These are phyloP conservation scores for Cassiopea xamachana DNA, from an alignment of 30 jellyfish, hydroid and myxozoan species.

Conservation along the genomic window DNA sequence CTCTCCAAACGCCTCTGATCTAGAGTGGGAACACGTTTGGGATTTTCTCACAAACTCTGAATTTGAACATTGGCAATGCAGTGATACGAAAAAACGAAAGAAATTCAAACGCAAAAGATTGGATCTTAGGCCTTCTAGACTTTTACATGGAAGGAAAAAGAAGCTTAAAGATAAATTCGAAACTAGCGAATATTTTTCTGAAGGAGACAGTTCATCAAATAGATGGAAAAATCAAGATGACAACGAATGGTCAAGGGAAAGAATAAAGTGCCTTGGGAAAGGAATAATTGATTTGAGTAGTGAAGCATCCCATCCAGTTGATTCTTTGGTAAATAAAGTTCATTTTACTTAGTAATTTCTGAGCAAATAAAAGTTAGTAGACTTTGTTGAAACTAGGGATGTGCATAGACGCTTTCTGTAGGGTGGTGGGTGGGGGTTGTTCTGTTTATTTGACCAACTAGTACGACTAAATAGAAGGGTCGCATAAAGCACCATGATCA, in stretches of 20 bases:
- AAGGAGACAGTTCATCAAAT: conserved; percentile 75
- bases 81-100: conserved; percentile 56
- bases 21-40: conserved; percentile 99
- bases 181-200: conserved; percentile 80
- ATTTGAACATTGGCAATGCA: conserved; percentile 78
- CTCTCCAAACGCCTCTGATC: conserved; percentile 97
- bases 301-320: conserved; percentile 85
- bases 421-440: too few species aligned
- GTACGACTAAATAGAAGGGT: too few species aligned
- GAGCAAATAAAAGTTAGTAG: too few species aligned
- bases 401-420: too few species aligned
- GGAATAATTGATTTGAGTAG: conserved; percentile 73
- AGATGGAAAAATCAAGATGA: conserved; percentile 97
- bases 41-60: conserved; percentile 91
- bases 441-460: too few species aligned
- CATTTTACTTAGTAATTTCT: too few species aligned
- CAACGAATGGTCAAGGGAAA: conserved; percentile 93
- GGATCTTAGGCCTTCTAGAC: conserved; percentile 62
- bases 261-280: conserved; percentile 87
- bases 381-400: too few species aligned
- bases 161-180: conserved; percentile 48
- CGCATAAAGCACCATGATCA: too few species aligned
- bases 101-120: conserved; percentile 49
- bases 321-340: conserved; percentile 76
- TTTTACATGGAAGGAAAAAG: conserved; percentile 39